phyloP scores from a whole-genome alignment of 2,888 invertebrate species.

The Gortyna flavago region DNA sequence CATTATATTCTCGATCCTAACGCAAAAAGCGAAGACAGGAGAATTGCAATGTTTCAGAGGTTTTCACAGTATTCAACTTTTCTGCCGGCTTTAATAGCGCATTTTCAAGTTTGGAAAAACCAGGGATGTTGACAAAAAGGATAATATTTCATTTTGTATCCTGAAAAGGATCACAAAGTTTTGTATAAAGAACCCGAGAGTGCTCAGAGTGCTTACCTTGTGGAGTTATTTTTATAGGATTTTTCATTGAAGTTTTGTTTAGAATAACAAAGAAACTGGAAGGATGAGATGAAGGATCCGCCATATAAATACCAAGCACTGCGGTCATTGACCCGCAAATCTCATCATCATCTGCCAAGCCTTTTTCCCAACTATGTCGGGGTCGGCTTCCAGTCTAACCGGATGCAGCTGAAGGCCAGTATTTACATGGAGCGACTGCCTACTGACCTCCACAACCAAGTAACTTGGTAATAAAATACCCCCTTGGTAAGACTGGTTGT shows the following conservation, averaged over 20 bases:
- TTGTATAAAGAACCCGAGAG: neutral
- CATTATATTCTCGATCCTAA: neutral
- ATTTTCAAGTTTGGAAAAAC: neutral
- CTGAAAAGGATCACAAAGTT: constrained; percentile 20
- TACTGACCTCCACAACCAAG: neutral
- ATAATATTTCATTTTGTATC: constrained; percentile 19
- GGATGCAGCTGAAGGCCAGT: neutral
- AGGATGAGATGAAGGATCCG: neutral
- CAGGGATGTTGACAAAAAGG: neutral
- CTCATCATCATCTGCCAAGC: no score
- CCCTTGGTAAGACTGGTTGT: neutral
- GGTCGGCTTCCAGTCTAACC: neutral
- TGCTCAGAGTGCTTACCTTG: constrained; percentile 2
- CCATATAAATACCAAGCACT: neutral
- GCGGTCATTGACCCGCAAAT: neutral
- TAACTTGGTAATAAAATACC: neutral
- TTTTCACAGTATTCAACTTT: neutral
- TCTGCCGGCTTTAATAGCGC: neutral
- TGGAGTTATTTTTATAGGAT: constrained; percentile 5
- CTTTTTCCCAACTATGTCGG: neutral
- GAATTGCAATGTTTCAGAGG: neutral
- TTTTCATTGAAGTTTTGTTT: constrained; percentile 5
- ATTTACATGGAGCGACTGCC: neutral
- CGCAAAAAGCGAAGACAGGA: neutral
- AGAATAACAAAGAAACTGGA: constrained; percentile 2